Percentiles rank a stretch among this genome's conserved stretches.
phyloP scores from a whole-genome alignment of 2,797 vertebrate species.

The Loris lydekkerianus region DNA sequence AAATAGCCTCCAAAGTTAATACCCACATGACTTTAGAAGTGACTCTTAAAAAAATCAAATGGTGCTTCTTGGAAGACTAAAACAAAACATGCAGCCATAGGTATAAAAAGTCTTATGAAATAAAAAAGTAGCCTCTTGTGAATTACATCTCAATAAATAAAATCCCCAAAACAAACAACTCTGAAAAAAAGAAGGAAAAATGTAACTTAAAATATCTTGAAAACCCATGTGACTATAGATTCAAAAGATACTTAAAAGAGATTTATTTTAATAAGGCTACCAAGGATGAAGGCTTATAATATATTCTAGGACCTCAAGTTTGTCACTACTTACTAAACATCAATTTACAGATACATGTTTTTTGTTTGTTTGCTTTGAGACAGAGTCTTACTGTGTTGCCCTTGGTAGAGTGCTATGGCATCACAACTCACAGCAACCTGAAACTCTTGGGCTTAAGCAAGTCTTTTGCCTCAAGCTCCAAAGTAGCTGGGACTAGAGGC shows the following conservation, averaged over 20 bases:
- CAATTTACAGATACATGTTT: conserved; percentile 59
- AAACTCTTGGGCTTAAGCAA: too few species aligned
- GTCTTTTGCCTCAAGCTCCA: too few species aligned
- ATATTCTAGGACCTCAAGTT: conserved; percentile 79
- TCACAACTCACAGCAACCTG: too few species aligned
- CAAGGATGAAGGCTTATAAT: conserved; percentile 70
- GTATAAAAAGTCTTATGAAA: conserved; percentile 60
- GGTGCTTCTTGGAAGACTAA: conserved; percentile 74
- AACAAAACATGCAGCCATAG: conserved; percentile 61
- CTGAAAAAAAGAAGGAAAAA: conserved; percentile 78
- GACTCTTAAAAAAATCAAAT: conserved; percentile 65
- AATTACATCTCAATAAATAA: conserved; percentile 58
- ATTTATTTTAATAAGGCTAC: conserved; percentile 56
- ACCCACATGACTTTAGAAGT: conserved; percentile 52
- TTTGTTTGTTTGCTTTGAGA: too few species aligned
- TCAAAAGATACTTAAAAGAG: not conserved
- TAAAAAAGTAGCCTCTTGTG: conserved; percentile 54
- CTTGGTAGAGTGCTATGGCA: too few species aligned
- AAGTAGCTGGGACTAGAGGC: too few species aligned
- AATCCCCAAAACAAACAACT: conserved; percentile 77
- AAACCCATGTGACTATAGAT: not conserved
- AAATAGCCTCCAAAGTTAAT: conserved; percentile 57
- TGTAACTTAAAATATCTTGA: conserved; percentile 87
- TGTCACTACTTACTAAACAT: conserved; percentile 83
- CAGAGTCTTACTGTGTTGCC: too few species aligned